These are phyloP conservation scores for Periplaneta americana DNA, from an alignment of 1,140 invertebrate genomes.

Conservation along the genomic window DNA sequence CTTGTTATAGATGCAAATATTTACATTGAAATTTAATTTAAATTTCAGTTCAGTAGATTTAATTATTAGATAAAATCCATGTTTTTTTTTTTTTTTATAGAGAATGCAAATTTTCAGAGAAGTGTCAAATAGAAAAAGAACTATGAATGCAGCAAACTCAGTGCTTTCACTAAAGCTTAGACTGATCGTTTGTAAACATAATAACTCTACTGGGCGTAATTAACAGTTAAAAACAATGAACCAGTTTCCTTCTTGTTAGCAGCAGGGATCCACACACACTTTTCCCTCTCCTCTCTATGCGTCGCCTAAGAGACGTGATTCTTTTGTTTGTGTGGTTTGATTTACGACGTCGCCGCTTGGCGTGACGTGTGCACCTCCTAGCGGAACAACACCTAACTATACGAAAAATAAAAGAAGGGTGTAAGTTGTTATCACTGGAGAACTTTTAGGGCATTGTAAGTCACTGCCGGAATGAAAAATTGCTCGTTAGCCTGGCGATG, in stretches of 20 bases:
- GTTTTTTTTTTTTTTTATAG: no score
- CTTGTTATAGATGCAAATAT: no score
- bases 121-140: background rate
- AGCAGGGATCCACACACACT: no score
- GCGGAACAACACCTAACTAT: background rate
- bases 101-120: no score
- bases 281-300: background rate
- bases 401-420: background rate
- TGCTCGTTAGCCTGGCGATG: no score
- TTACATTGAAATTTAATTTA: no score
- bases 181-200: background rate
- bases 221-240: background rate
- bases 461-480: no score
- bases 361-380: background rate
- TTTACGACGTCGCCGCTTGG: background rate
- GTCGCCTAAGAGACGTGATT: background rate
- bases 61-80: no score
- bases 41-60: no score
- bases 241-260: background rate
- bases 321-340: background rate
- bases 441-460: no score
- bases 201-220: no score
- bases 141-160: background rate
- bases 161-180: background rate
- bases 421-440: no score